Evolutionary conservation across 1,140 invertebrate genomes (phyloP).

Genomic region (Notospermus geniculatus): DNA sequence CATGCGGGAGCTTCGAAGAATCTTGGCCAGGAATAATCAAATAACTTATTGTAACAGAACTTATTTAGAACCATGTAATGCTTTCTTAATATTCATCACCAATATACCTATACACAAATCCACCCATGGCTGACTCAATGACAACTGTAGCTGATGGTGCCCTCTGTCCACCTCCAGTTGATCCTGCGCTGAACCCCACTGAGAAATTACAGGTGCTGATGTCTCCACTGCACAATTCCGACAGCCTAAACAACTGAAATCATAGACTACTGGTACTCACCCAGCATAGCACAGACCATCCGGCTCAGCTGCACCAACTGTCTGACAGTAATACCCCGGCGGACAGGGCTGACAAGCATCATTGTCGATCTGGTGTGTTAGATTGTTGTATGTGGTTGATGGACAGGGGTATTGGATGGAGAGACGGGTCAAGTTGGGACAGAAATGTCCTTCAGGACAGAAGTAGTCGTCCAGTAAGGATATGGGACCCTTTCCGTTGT

Average conservation of each 20-base stretch:
- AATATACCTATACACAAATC: no score
- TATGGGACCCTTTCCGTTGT: slow-evolving; percentile 36
- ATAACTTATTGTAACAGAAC: no score
- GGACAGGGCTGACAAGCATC: slow-evolving; percentile 40
- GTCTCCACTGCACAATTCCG: no score
- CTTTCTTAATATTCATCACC: no score
- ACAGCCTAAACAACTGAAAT: no score
- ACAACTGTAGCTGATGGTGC: no score
- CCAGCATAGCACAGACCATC: slow-evolving; percentile 45
- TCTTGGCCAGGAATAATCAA: background rate
- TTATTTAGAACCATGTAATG: no score
- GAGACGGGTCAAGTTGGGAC: slow-evolving; percentile 32
- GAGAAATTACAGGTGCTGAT: no score
- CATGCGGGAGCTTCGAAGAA: background rate
- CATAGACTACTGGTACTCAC: slow-evolving; percentile 33
- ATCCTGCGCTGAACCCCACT: no score
- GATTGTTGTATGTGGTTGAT: slow-evolving; percentile 44
- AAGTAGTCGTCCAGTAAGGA: slow-evolving; percentile 34
- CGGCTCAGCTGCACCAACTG: slow-evolving; percentile 35
- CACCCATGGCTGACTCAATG: no score
- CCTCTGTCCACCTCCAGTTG: no score
- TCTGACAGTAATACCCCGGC: slow-evolving; percentile 45
- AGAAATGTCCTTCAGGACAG: slow-evolving; percentile 46
- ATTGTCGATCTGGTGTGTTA: slow-evolving; percentile 23
- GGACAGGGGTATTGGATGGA: slow-evolving; percentile 43